phyloP scores from a whole-genome alignment of 2,797 vertebrate genomes.

The Malacoctenus gilli region DNA sequence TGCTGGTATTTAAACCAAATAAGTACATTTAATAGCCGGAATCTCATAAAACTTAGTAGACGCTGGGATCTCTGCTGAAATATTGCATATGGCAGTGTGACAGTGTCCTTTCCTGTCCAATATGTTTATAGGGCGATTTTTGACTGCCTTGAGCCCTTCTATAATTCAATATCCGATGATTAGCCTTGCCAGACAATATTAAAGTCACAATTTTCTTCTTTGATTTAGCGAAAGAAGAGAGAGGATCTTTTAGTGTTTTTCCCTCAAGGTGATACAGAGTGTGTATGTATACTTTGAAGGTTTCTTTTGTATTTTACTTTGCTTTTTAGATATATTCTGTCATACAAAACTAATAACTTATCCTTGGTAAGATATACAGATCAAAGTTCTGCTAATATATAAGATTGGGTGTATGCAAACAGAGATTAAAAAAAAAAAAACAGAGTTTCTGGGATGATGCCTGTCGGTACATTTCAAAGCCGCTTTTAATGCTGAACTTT shows the following conservation, averaged over 20 bases:
- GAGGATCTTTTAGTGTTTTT: slow-evolving; percentile 1
- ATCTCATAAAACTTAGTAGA: slow-evolving; percentile 36
- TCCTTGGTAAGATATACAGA: no score
- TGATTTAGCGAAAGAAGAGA: slow-evolving; percentile 32
- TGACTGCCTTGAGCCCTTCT: slow-evolving; percentile 46
- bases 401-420: no score
- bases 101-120: slow-evolving; percentile 53
- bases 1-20: slow-evolving; percentile 40
- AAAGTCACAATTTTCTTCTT: slow-evolving; percentile 49
- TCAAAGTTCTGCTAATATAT: no score
- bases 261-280: slow-evolving; percentile 12
- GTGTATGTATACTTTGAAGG: no score
- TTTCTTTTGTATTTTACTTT: no score
- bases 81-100: slow-evolving; percentile 25
- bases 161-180: slow-evolving; percentile 49
- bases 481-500: not conserved
- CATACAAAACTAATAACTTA: no score
- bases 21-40: slow-evolving; percentile 39
- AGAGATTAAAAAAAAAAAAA: no score
- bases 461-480: not conserved
- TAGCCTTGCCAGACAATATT: slow-evolving; percentile 62
- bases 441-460: no score
- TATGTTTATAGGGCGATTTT: slow-evolving; percentile 55
- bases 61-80: slow-evolving; percentile 48
- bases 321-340: no score